Evolutionary conservation across 2,888 invertebrate genomes (phyloP).

Genomic region (Rotaria sp.): DNA sequence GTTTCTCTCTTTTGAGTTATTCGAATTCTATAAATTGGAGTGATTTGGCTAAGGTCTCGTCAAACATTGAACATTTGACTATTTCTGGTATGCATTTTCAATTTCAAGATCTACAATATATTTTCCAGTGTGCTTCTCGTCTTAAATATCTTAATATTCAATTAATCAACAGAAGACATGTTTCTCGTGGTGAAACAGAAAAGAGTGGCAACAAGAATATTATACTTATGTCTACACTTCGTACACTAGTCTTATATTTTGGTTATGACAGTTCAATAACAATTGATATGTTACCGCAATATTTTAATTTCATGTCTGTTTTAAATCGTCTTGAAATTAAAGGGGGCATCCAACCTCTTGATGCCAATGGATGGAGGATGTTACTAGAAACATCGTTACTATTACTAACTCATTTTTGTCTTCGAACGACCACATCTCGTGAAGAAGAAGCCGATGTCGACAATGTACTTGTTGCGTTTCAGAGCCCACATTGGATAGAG

Average conservation of each 20-base stretch:
- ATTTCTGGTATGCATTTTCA: neutral
- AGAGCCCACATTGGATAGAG: neutral
- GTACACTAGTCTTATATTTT: neutral
- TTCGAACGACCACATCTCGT: neutral
- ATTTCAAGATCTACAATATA: neutral
- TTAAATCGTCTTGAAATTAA: neutral
- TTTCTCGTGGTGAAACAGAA: no score
- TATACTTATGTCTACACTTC: neutral
- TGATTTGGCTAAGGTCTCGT: neutral
- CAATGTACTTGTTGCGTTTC: neutral
- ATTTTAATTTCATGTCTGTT: neutral
- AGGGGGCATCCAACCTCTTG: neutral
- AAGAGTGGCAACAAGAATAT: no score
- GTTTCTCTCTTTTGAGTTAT: neutral
- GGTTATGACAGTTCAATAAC: neutral
- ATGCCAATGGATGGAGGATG: neutral
- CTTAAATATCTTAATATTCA: neutral
- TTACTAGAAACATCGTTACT: neutral
- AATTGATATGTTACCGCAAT: neutral
- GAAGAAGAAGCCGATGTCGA: neutral
- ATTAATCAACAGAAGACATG: neutral
- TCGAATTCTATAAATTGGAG: no score
- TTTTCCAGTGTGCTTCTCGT: neutral
- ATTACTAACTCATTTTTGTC: neutral
- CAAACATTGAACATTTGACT: neutral